Percentiles rank a stretch among this genome's conserved stretches.
These are phyloP conservation scores for Mamestra configurata DNA, from an alignment of 1,140 invertebrate species.

Conservation along the genomic window DNA sequence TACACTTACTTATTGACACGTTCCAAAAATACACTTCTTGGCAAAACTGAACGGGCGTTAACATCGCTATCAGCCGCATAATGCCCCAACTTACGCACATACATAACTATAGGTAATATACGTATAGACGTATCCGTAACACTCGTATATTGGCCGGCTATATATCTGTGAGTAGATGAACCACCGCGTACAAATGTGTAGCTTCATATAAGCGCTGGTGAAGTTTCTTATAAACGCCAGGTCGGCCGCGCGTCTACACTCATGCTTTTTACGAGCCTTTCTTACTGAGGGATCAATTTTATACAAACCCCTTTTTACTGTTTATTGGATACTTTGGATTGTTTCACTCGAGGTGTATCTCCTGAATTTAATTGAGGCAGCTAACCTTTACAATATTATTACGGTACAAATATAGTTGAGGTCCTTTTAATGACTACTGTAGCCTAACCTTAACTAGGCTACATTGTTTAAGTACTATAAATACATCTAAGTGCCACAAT, in stretches of 20 bases:
- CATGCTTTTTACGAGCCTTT: constrained; percentile 57
- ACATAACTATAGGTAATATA: constrained; percentile 58
- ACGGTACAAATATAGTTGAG: neutral
- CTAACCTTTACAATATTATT: neutral
- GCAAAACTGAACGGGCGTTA: constrained; percentile 85
- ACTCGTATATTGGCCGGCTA: constrained; percentile 53
- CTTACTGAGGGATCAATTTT: constrained; percentile 21
- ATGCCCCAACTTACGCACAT: constrained; percentile 71
- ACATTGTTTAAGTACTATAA: constrained; percentile 38
- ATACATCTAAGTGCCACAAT: constrained; percentile 39
- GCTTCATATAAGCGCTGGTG: constrained; percentile 48
- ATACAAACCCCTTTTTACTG: constrained; percentile 32
- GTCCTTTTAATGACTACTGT: neutral
- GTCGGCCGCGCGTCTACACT: constrained; percentile 55
- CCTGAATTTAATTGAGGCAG: neutral
- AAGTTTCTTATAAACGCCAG: constrained; percentile 59
- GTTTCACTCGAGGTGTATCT: neutral
- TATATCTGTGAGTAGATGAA: constrained; percentile 54
- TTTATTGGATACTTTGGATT: constrained; percentile 18
- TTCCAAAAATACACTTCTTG: constrained; percentile 86
- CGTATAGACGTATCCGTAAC: constrained; percentile 57
- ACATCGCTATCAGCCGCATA: constrained; percentile 81
- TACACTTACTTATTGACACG: constrained; percentile 86
- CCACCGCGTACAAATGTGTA: constrained; percentile 35
- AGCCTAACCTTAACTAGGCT: constrained; percentile 12